Evolutionary conservation across 2,888 invertebrate species (phyloP).

Genomic region (Holacanthella duospinosa): DNA sequence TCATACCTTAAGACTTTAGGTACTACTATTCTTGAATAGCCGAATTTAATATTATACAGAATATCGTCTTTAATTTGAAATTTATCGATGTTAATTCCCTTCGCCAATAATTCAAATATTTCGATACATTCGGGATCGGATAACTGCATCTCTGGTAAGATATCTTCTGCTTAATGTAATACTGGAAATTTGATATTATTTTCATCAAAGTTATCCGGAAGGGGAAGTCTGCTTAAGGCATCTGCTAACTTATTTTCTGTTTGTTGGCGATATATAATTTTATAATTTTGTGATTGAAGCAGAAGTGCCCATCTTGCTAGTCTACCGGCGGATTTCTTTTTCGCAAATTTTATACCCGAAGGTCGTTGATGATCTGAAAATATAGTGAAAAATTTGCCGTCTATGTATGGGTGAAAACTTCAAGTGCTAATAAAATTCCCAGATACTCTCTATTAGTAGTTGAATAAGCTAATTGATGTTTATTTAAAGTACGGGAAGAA

Average conservation of each 20-base stretch:
- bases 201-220: background rate
- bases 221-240: background rate
- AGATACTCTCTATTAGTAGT: slow-evolving; percentile 8
- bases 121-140: background rate
- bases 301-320: slow-evolving; percentile 1
- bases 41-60: background rate
- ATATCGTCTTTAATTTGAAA: background rate
- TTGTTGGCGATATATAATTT: background rate
- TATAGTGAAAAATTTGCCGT: slow-evolving; percentile 5
- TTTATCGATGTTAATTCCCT: background rate
- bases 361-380: slow-evolving; percentile 7
- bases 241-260: background rate
- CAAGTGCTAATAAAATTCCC: background rate
- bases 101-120: background rate
- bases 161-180: background rate
- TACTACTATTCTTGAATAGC: background rate
- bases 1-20: background rate
- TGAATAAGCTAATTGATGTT: background rate
- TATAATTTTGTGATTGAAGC: background rate
- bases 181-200: background rate
- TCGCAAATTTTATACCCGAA: background rate
- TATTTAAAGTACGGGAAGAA: slow-evolving; percentile 1
- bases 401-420: slow-evolving; percentile 8
- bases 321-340: background rate
- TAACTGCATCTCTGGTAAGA: background rate